These are phyloP conservation scores for Rhynchotus rufescens DNA, from an alignment of 2,797 vertebrate species.

Conservation along the genomic window DNA sequence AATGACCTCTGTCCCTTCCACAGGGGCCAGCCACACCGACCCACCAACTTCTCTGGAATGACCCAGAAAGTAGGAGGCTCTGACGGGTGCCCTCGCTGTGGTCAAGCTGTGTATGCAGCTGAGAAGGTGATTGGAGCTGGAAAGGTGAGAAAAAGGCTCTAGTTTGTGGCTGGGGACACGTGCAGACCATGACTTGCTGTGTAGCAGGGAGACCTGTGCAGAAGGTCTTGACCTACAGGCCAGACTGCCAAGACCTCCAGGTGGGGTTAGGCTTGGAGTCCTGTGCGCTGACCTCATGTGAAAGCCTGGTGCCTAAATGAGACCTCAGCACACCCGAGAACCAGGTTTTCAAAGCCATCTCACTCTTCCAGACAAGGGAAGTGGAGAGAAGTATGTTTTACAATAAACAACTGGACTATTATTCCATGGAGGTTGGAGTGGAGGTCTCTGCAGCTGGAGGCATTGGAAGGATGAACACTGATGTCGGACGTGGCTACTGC, in stretches of 20 bases:
- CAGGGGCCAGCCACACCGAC: slow-evolving; percentile 84
- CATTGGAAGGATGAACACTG: neutral
- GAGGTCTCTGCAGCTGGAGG: neutral
- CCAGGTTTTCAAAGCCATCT: neutral
- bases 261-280: neutral
- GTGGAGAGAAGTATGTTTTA: neutral
- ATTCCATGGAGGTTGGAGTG: neutral
- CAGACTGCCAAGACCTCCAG: neutral
- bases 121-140: slow-evolving; percentile 95
- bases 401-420: neutral
- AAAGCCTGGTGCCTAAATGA: neutral
- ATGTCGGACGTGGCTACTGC: neutral
- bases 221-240: neutral
- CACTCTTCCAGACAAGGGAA: accelerated
- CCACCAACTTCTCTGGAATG: slow-evolving; percentile 87
- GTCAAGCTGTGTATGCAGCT: slow-evolving; percentile 90
- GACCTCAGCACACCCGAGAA: neutral
- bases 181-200: neutral
- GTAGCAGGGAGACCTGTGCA: neutral
- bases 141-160: slow-evolving; percentile 82
- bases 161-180: accelerated
- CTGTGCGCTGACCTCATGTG: accelerated
- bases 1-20: neutral
- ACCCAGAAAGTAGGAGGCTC: slow-evolving; percentile 89
- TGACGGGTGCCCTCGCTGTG: slow-evolving; percentile 90